Conservation (phyloP, 2,888 invertebrate genomes). For the Nasonovia ribisnigri region DNA sequence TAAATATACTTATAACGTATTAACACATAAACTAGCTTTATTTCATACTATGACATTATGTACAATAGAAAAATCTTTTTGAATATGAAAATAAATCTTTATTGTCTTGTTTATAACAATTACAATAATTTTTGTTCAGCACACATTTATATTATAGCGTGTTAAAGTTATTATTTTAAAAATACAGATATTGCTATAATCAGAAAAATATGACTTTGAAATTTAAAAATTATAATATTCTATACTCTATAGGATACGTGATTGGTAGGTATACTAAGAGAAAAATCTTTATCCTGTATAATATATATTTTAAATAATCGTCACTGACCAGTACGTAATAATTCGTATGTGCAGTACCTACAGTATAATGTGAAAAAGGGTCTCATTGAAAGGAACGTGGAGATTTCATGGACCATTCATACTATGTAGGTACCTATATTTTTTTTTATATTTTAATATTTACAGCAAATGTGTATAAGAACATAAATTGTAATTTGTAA, state of each 20-base stretch:
- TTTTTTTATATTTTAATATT: not conserved
- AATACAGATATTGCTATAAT: not conserved
- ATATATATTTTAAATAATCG: not conserved
- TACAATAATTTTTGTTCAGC: not conserved
- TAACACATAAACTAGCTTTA: not conserved
- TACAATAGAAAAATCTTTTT: not conserved
- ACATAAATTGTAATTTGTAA: not conserved
- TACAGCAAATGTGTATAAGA: not conserved
- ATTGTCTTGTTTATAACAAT: not conserved
- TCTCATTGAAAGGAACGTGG: not conserved
- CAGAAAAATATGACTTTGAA: not conserved
- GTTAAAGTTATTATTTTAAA: not conserved
- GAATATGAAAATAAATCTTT: not conserved
- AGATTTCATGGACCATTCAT: not conserved
- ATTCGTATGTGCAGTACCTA: not conserved
- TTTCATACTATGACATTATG: not conserved
- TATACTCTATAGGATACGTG: too few species aligned
- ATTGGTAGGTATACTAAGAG: not conserved
- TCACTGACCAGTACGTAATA: not conserved
- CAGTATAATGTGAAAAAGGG: not conserved
- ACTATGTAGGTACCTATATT: not conserved
- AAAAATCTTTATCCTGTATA: not conserved
- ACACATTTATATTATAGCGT: not conserved
- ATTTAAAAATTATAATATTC: not conserved
- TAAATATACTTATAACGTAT: not conserved